Evolutionary conservation across 2,888 invertebrate genomes (phyloP), one percentile per base, ranked within the genome.

Genomic region (Embidobia sp.): DNA sequence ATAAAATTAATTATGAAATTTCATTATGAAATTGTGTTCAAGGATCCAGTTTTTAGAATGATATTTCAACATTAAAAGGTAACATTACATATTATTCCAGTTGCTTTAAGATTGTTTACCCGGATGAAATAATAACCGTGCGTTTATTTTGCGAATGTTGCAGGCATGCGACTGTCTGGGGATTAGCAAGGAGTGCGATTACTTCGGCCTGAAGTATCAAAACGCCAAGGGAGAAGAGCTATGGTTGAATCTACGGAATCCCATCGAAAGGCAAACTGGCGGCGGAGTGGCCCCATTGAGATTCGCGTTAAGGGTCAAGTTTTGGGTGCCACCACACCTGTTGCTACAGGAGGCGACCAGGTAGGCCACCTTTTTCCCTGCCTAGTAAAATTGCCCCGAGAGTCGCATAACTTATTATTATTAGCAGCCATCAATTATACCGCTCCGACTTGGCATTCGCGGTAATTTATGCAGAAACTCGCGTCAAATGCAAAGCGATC

Each of bases 241-340:
- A 53, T 97, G 97, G 97, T 91, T 96, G 79, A 97, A 97, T 89
- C 90, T 97, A 84, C 92, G 97, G 77, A 97, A 97, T 90, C 94
- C 94, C 48, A 92, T 96, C 79, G 94, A 94, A 85, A 92, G 94
- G 70, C 95, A 95, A 87, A 92, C 94, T 70, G 92, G 92, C 64
- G 93, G 94, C 49, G 93, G 94, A 64, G 90, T 92, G 4, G 90
- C 91, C 31, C 92, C 93, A 7, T 92, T 93, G 74, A 91, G 94
- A 46, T 92, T 95, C 79, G 93, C 93, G 79, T 90, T 95, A 67
- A 91, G 94, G 80, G 95, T 97, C 81, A 97, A 97, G 90, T 97
- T 96, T 91, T 97, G 96, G 95, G 96, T 97, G 40, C 96, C 96
- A 1, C 96, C 96, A 1, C 96, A 97, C 90, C 93, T 94, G 73